Evolutionary conservation across 2,888 invertebrate species (phyloP), one percentile per base, ranked within the genome.

Genomic region (Pyrrhosoma nymphula): DNA sequence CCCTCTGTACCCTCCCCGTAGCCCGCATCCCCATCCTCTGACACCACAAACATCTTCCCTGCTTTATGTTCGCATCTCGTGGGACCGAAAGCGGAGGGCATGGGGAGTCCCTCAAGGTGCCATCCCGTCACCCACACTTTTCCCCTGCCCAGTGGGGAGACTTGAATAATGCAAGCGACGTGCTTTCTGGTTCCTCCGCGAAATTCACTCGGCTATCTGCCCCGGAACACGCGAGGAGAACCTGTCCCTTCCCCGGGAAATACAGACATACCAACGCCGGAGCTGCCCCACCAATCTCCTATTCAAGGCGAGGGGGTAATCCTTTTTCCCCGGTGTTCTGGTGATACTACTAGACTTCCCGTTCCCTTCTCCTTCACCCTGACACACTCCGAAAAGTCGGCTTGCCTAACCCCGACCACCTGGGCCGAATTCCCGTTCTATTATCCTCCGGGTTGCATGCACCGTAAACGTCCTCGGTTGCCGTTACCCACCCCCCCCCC

Each of bases 111-210:
- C 30, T 82, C 82, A 82, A 30, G 30, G 30, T 35, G 30, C 30
- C 82, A 18, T 35, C 18, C 16, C 35, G 35, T 47, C 39, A 30
- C 35, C 35, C 93, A 8, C 30, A n/a, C 63, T 30, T 8, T 35
- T 18, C 18, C 91, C 26, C 56, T 3, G 14, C 47, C 69, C 69
- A 63, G 39, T 0, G 23, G 0, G 47, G 47, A 18, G n/a, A 69
- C 75, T 69, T 93, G 93, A 93, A 93, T 93, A 93, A 93, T 93
- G 93, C 93, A 93, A 55, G 93, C 69, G 93, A 93, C 93, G 93
- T 69, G 69, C 93, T 89, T 39, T 35, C 26, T 26, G 18, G 23
- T 3, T 26, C n/a, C 69, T 75, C 69, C n/a, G 18, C 69, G 69
- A 69, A 93, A 93, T 93, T 75, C 93, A 75, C 91, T 91, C 63